Conservation (phyloP, 2,113 vertebrate genomes). For the Ploceus nigricollis region DNA sequence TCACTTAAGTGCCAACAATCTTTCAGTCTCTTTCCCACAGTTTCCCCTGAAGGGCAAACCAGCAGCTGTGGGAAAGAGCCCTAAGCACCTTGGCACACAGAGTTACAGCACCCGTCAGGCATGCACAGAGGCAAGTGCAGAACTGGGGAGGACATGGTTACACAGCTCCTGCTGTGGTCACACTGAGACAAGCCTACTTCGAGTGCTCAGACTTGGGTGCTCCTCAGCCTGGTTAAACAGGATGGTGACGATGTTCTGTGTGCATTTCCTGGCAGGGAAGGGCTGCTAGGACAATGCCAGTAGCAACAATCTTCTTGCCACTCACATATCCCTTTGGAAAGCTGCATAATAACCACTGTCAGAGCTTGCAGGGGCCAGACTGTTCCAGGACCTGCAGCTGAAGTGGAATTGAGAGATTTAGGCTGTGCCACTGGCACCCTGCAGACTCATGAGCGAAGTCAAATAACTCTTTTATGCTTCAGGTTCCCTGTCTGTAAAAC, state of each 20-base stretch:
- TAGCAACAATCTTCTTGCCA: conserved; percentile 1
- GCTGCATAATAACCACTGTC: conserved; percentile 1
- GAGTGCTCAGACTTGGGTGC: neutral
- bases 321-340: conserved; percentile 10
- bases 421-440: neutral
- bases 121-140: neutral
- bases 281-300: conserved; percentile 19
- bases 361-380: neutral
- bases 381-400: conserved; percentile 1
- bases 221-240: neutral
- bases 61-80: conserved; percentile 57
- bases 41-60: conserved; percentile 13
- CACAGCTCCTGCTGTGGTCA: neutral
- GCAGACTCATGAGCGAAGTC: neutral
- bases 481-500: neutral
- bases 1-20: neutral
- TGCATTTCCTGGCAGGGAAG: neutral
- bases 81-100: conserved; percentile 7
- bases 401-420: neutral
- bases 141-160: neutral
- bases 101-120: neutral
- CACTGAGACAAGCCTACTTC: neutral
- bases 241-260: neutral
- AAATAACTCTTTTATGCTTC: neutral
- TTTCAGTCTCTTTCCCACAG: conserved; percentile 36